A percentile compares a stretch with the other conserved stretches of the same genome.
phyloP scores from a whole-genome alignment of 2,113 vertebrate species.

The Brachionichthys hirsutus region DNA sequence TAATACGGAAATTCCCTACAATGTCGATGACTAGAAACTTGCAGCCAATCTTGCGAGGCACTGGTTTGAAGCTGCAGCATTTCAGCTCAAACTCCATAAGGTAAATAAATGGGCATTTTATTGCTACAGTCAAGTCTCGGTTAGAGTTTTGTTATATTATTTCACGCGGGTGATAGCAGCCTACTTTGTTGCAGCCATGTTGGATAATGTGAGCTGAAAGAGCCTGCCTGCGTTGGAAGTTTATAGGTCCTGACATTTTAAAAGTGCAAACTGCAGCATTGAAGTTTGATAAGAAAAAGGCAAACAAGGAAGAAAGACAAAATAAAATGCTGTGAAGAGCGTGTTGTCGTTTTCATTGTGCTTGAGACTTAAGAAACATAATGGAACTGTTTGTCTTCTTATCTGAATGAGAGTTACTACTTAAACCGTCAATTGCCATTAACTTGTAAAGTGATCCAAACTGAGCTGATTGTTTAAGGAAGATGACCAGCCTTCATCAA shows the following conservation, averaged over 20 bases:
- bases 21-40: slow-evolving; percentile 14
- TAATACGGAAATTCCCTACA: too few relatives aligned
- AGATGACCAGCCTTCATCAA: not conserved
- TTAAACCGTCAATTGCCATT: too few relatives aligned
- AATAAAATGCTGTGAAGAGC: too few relatives aligned
- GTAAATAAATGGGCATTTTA: slow-evolving; percentile 37
- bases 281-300: too few relatives aligned
- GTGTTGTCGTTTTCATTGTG: too few relatives aligned
- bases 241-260: slow-evolving; percentile 45
- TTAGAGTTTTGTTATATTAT: slow-evolving; percentile 29
- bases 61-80: not conserved
- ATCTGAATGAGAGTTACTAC: too few relatives aligned
- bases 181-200: not conserved
- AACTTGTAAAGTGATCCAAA: too few relatives aligned
- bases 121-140: slow-evolving; percentile 17
- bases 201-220: slow-evolving; percentile 28
- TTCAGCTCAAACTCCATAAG: slow-evolving; percentile 16
- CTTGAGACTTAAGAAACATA: too few relatives aligned
- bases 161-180: slow-evolving; percentile 16
- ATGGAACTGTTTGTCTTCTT: too few relatives aligned
- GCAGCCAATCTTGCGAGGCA: slow-evolving; percentile 7
- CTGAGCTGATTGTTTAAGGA: too few relatives aligned
- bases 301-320: too few relatives aligned
- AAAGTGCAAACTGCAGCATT: slow-evolving; percentile 5
- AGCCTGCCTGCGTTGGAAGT: slow-evolving; percentile 41